Base-by-base conservation (phyloP, 2,113 vertebrate genomes). In the Nanorana parkeri region DNA sequence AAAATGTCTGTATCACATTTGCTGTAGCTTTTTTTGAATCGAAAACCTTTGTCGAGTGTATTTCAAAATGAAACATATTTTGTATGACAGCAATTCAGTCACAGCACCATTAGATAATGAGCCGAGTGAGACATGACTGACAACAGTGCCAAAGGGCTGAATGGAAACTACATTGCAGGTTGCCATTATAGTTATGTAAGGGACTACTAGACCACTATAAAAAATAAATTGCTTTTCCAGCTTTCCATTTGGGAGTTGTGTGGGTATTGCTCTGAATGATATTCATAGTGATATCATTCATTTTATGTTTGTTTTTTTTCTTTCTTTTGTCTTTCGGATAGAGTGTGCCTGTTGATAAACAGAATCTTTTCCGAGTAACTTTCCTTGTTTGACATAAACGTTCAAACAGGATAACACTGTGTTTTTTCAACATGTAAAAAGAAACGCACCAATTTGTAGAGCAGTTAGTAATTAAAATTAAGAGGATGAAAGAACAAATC, bases 71-170 rank as follows among this genome's bases (percentile, higher is more conserved):
- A 67, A 68, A 68, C 65, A 68, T 79, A 28, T 68, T 60, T 79
- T 58, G 52, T 79, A 68, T 79, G 77, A 68, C 77, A 68, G 77
- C 65, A 79, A 52, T 79, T 79, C 77, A 68, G 64, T 79, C 26
- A 79, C n/a, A 67, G 61, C 55, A 36, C 51, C 65, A 41, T 68
- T 68, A 79, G 77, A 58, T 79, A 68, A 79, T 68, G 61, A 56
- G 77, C 65, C 77, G 56, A 79, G 65, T 15, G 77, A 79, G 77
- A 80, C 78, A 71, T 80, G 66, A 69, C 66, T 69, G 78, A 69
- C 78, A 69, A 80, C 28, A 80, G 67, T 26, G 55, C 78, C 78
- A 80, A 80, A 80, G 78, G 67, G 66, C 67, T 80, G 32, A 80
- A 61, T 69, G 55, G 67, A 80, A 68, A 80, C 66, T 23, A 69